These are phyloP conservation scores for Phenganax subtilis DNA, from an alignment of 92 coral and sea anemone genomes.

Conservation along the genomic window DNA sequence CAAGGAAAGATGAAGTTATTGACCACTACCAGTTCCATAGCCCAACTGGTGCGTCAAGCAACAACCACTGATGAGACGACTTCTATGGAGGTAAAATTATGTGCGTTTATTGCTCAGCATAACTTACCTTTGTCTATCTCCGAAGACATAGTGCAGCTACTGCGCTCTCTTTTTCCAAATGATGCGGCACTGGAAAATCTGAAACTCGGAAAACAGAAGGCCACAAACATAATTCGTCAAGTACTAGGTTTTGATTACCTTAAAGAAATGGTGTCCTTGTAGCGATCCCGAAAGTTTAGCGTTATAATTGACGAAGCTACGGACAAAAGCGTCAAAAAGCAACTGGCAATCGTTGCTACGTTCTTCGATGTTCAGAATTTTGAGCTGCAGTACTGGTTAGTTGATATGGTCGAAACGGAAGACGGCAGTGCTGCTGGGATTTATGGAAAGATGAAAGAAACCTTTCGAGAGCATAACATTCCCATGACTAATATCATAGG, in stretches of 20 bases:
- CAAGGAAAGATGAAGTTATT: constrained; percentile 19
- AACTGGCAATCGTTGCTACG: constrained; percentile 2
- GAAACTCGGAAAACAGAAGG: constrained; percentile 15
- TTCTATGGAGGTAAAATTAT: constrained; percentile 17
- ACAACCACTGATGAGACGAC: neutral
- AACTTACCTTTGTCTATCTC: constrained; percentile 13
- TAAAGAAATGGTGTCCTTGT: constrained; percentile 21
- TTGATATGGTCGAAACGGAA: neutral
- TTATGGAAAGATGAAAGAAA: neutral
- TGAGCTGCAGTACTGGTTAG: neutral
- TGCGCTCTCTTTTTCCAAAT: constrained; percentile 24
- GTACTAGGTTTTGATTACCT: constrained; percentile 22
- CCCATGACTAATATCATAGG: neutral
- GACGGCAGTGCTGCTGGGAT: neutral
- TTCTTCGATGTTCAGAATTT: neutral
- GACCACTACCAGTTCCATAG: neutral
- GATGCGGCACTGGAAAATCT: constrained; percentile 3
- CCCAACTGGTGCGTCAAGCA: constrained; percentile 17
- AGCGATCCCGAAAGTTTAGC: constrained; percentile 14
- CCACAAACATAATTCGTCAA: constrained; percentile 11
- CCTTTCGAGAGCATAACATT: neutral
- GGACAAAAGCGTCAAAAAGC: constrained; percentile 10
- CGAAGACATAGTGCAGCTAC: constrained; percentile 10
- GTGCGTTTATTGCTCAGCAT: constrained; percentile 19
- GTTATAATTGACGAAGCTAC: neutral